Percentiles rank a stretch among this genome's conserved stretches.
phyloP scores from a whole-genome alignment of 1,140 invertebrate genomes.

The Drosophila eugracilis region DNA sequence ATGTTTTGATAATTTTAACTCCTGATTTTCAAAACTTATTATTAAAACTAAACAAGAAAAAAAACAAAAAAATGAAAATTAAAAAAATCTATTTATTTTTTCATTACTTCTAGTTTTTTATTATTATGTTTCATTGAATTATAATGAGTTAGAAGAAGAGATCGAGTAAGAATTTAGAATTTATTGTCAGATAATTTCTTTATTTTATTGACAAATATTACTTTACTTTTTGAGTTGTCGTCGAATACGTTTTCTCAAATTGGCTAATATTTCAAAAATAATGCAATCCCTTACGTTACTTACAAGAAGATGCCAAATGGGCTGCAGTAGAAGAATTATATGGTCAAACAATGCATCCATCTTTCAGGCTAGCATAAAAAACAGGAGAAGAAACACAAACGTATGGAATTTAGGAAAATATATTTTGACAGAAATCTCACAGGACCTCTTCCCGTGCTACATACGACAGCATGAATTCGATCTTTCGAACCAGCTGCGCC shows the following conservation, averaged over 20 bases:
- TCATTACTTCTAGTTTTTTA: too few species aligned
- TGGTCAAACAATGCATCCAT: constrained; percentile 1
- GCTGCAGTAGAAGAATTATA: neutral
- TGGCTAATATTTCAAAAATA: neutral
- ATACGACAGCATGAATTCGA: constrained; percentile 90
- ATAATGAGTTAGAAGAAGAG: neutral
- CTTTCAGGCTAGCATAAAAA: neutral
- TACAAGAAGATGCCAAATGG: neutral
- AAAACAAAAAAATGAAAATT: too few species aligned
- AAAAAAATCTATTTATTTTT: too few species aligned
- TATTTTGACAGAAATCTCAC: constrained; percentile 44
- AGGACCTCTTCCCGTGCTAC: constrained; percentile 82
- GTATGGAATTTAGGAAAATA: constrained; percentile 8
- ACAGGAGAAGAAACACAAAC: neutral
- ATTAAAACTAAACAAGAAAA: too few species aligned
- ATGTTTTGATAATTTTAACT: too few species aligned
- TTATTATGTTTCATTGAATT: too few species aligned
- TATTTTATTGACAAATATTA: neutral
- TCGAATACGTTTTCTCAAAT: neutral
- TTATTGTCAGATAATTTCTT: neutral
- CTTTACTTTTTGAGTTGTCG: neutral
- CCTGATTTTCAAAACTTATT: too few species aligned
- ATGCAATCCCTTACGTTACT: neutral
- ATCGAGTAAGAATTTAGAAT: too few species aligned
- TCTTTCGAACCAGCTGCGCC: constrained; percentile 87